These are phyloP conservation scores for Paramisgurnus dabryanus DNA, from an alignment of 2,113 vertebrate genomes.

Conservation along the genomic window DNA sequence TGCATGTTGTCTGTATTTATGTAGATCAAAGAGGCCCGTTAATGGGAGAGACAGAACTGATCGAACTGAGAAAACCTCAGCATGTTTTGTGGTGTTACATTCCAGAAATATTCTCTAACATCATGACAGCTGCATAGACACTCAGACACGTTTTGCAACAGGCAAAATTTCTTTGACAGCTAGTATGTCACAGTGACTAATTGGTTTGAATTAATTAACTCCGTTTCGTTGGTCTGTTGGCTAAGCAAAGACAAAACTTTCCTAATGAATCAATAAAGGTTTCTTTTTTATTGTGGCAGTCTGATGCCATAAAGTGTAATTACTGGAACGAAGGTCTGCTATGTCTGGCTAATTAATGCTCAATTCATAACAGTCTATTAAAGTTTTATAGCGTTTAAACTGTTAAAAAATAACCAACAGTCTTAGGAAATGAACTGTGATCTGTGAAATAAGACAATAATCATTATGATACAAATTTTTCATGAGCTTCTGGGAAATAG, in stretches of 20 bases:
- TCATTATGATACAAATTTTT: not conserved
- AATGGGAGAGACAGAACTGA: not conserved
- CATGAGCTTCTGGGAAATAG: not conserved
- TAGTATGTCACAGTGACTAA: not conserved
- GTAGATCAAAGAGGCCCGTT: constrained; percentile 6
- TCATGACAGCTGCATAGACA: not conserved
- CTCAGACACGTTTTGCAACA: not conserved
- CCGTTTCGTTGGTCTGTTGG: constrained; percentile 33
- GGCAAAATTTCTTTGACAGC: not conserved
- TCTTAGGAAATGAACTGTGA: constrained; percentile 4
- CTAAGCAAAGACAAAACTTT: constrained; percentile 1
- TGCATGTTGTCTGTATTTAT: constrained; percentile 1
- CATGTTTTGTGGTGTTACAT: not conserved
- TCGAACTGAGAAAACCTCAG: not conserved
- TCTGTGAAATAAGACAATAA: constrained; percentile 1
- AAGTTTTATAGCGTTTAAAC: constrained; percentile 4
- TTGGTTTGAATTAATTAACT: constrained; percentile 24
- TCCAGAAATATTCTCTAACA: not conserved
- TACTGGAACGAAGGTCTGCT: not conserved
- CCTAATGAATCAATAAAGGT: constrained; percentile 34
- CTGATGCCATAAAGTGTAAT: constrained; percentile 46
- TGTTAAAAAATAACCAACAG: constrained; percentile 16
- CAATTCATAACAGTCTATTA: not conserved
- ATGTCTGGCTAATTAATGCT: constrained; percentile 26
- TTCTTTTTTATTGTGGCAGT: constrained; percentile 32